Conservation (phyloP, 2,888 invertebrate species). For the Boloria euphrosyne region DNA sequence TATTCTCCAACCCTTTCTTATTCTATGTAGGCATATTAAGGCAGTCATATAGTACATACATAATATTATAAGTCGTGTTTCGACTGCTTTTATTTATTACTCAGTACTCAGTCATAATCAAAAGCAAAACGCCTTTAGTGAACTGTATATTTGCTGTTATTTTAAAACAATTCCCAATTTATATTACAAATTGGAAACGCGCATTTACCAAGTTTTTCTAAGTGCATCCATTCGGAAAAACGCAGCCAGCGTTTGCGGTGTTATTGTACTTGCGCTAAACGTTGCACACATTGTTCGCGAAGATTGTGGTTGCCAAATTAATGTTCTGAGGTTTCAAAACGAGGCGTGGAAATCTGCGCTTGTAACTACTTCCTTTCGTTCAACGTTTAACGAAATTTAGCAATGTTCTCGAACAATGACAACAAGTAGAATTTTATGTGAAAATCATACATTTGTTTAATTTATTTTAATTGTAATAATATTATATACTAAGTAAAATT, state of each 20-base stretch:
- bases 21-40: no score
- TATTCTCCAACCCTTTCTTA: no score
- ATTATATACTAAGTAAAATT: no score
- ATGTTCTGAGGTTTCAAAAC: constrained; percentile 37
- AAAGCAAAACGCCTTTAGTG: no score
- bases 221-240: constrained; percentile 35
- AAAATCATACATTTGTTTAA: no score
- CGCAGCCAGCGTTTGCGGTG: constrained; percentile 9
- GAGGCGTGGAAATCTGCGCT: constrained; percentile 27
- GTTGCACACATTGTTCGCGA: constrained; percentile 32
- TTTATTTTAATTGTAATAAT: no score
- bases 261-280: constrained; percentile 31
- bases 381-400: not conserved
- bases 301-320: constrained; percentile 40
- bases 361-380: constrained; percentile 14
- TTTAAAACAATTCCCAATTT: not conserved
- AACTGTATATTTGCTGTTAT: not conserved
- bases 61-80: no score
- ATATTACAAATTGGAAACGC: not conserved
- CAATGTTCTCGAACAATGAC: not conserved
- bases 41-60: no score
- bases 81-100: no score
- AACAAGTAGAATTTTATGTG: not conserved
- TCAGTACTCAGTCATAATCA: no score
- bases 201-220: constrained; percentile 32